Percentiles rank a stretch among this genome's conserved stretches.
Conservation (phyloP, 2,888 invertebrate genomes). For the Nephrocerus scutellatus region DNA sequence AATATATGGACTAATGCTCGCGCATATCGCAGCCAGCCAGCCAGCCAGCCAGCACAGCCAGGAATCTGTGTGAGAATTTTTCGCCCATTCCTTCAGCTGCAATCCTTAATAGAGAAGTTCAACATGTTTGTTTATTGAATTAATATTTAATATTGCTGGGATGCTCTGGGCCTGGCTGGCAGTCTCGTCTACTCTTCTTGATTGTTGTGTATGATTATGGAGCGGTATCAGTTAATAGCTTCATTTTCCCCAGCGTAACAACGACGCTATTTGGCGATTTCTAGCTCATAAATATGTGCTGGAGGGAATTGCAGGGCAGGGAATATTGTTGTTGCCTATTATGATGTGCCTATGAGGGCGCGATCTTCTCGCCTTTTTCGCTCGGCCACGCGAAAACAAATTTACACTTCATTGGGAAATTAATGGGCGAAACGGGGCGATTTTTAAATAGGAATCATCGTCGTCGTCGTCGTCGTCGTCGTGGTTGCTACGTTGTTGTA, state of each 20-base stretch:
- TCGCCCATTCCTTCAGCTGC: neutral
- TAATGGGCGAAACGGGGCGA: slow-evolving; percentile 9
- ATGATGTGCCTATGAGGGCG: neutral
- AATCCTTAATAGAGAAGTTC: slow-evolving; percentile 21
- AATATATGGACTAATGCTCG: no score
- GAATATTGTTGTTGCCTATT: no score
- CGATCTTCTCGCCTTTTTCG: no score
- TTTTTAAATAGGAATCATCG: no score
- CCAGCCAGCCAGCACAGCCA: neutral
- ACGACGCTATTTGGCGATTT: no score
- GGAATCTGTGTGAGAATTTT: neutral
- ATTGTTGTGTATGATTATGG: slow-evolving; percentile 16
- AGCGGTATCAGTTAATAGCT: slow-evolving; percentile 16
- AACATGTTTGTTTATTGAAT: slow-evolving; percentile 22
- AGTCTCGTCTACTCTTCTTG: slow-evolving; percentile 7
- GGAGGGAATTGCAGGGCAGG: no score
- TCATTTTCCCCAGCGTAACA: slow-evolving; percentile 15
- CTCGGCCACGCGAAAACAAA: slow-evolving; percentile 10
- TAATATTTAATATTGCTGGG: slow-evolving; percentile 21
- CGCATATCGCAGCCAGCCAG: slow-evolving; percentile 8
- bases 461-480: no score
- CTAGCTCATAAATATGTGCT: no score
- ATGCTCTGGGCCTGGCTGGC: no score
- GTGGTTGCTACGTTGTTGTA: no score
- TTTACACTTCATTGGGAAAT: slow-evolving; percentile 14